A percentile compares a stretch with the other conserved stretches of the same genome.
phyloP scores from a whole-genome alignment of 2,888 invertebrate species.

The Autographa pulchrina region DNA sequence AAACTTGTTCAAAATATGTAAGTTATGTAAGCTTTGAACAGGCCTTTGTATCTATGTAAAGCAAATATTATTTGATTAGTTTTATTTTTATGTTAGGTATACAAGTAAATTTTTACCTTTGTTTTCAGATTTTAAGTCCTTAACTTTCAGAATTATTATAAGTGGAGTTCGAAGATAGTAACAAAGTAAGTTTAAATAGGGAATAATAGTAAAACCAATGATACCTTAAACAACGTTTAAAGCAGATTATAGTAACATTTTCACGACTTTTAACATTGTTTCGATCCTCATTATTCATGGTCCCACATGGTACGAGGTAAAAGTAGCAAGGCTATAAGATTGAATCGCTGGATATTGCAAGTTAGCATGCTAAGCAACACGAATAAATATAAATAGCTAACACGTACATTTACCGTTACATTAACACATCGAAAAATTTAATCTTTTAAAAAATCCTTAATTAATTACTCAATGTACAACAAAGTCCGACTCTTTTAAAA shows the following conservation, averaged over 20 bases:
- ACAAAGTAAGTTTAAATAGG: too few relatives aligned
- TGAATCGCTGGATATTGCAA: not conserved
- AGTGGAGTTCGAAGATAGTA: too few relatives aligned
- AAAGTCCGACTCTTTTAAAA: conserved; percentile 17
- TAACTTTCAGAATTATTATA: too few relatives aligned
- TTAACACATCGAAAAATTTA: not conserved
- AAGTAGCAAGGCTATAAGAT: not conserved
- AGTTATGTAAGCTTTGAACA: not conserved
- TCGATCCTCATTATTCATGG: not conserved
- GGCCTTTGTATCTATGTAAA: not conserved
- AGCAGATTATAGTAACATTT: too few relatives aligned
- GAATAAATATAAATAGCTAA: not conserved
- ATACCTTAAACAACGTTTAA: too few relatives aligned
- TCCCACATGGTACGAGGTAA: not conserved
- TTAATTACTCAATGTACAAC: conserved; percentile 10
- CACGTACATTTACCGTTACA: not conserved
- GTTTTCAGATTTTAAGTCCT: not conserved
- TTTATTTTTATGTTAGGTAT: not conserved
- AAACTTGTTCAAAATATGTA: conserved; percentile 1
- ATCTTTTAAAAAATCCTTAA: conserved; percentile 9
- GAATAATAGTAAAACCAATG: too few relatives aligned
- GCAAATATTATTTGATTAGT: not conserved
- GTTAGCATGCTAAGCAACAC: not conserved
- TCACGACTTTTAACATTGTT: not conserved
- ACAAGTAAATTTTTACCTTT: not conserved